phyloP scores from a whole-genome alignment of 2,113 vertebrate genomes.

The Hippocampus barbouri region DNA sequence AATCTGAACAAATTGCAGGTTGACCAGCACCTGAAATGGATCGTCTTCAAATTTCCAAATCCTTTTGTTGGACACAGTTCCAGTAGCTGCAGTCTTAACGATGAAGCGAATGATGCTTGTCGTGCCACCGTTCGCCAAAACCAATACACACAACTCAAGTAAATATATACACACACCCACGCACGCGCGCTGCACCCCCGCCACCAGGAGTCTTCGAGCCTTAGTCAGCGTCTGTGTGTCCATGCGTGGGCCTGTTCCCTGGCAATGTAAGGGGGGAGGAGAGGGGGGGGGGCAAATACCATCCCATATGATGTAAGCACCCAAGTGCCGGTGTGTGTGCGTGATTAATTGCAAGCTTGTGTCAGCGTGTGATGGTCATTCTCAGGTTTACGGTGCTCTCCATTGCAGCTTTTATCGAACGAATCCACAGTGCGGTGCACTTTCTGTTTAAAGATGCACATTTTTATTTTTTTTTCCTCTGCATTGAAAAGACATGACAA shows the following conservation, averaged over 20 bases:
- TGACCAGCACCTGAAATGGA: neutral
- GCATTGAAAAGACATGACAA: constrained; percentile 34
- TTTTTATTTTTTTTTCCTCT: constrained; percentile 46
- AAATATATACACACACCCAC: neutral
- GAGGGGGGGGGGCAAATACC: constrained; percentile 72
- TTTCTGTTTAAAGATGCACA: constrained; percentile 36
- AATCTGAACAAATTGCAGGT: neutral
- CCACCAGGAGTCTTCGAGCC: constrained; percentile 47
- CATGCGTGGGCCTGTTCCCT: constrained; percentile 72
- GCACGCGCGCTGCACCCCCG: constrained; percentile 3
- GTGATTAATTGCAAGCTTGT: constrained; percentile 1
- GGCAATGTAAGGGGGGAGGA: constrained; percentile 66
- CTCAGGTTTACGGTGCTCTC: constrained; percentile 30
- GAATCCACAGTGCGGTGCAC: constrained; percentile 54
- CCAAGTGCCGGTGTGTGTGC: constrained; percentile 29
- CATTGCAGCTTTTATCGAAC: constrained; percentile 53
- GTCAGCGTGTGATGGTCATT: constrained; percentile 36
- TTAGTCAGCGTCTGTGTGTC: constrained; percentile 70
- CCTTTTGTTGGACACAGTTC: neutral
- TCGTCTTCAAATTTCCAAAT: neutral
- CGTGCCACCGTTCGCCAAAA: constrained; percentile 8
- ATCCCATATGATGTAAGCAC: constrained; percentile 75
- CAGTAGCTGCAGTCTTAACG: neutral
- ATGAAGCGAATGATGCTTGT: neutral
- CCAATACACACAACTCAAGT: neutral